Base-by-base conservation (phyloP, 1,140 invertebrate species). In the Hylaeus anthracinus region DNA sequence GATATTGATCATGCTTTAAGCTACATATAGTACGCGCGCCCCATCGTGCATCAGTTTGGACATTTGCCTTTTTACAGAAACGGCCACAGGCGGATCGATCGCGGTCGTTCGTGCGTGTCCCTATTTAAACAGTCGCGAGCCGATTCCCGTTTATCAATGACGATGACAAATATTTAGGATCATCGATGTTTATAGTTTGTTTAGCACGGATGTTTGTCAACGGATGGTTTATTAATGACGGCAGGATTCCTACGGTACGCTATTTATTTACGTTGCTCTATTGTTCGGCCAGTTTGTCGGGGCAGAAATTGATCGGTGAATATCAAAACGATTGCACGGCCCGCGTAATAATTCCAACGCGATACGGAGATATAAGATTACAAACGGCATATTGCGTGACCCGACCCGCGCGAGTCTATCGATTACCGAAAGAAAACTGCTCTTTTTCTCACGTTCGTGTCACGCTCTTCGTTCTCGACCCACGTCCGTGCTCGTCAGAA, bases 121-220 rank as follows among this genome's bases (percentile, higher is more conserved):
- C 51, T 73, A n/a, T 65, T 73, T 72, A 66, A 79, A 79, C 53
- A 79, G 70, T 43, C 15, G 41, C 66, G 6, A 63, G 8, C 61
- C 51, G 43, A 66, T 48, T 55, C 41, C 1, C 77, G 61, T 79
- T 79, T 72, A 78, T 78, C 75, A 79, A 73, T 51, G 53, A 79
- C 53, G 26, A 64, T 64, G 69, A 72, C 69, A 70, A 79, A 73
- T 58, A 79, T 79, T 79, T 73, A 58, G 77, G 71, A 79, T 79
- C 77, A 79, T 73, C 48, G 77, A 58, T 79, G 77, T 79, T 79
- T 79, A 79, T 79, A 73, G 77, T 79, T 79, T 79, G 77, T 73
- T 73, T 73, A 79, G 72, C 77, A 26, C 26, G 77, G 55, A 45
- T 65, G 77, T 79, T 79, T 65, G 77, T 65, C 61, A 73, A 48